Base-by-base conservation (phyloP, 2,113 vertebrate genomes). In the Gadus macrocephalus region DNA sequence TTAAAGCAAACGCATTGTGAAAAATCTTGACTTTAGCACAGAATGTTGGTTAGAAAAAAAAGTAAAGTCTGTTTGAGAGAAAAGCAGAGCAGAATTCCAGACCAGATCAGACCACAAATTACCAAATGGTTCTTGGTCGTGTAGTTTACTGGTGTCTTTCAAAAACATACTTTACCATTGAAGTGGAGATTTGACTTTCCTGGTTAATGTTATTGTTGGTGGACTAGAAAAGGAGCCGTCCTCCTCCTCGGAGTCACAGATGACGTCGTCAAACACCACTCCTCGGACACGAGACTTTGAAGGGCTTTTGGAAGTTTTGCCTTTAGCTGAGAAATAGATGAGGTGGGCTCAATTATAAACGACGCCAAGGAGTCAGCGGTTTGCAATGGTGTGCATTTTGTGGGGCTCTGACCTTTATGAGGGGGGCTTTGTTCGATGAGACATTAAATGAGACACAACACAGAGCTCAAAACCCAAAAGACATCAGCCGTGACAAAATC, bases 221-320 rank as follows among this genome's bases (percentile, higher is more conserved):
- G 80, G 19, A 60, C 81, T 77, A 12, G 78, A 66, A 2, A 64
- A 2, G 1, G 55, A 42, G 1, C 80, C 81, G 3, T 88, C 87
- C 0, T 86, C 87, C 0, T 86, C 84, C 1, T 82, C 83, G n/a
- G 76, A 56, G 49, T 83, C 86, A 15, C 76, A 20, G 5, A 79
- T 0, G 22, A 77, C 73, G 14, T 93, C 92, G 0, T 94, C 84
- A 78, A 91, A 94, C 1, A 89, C 89, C 17, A 94, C 85, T 68
- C 91, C 90, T 89, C 79, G 49, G 5, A 79, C 20, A 12, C 81
- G 20, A 4, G 82, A 70, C 72, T 87, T 90, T 56, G 72, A 6
- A 17, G 62, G 8, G 63, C 79, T 87, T 86, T 94, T 93, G 31
- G 87, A 86, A 22, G 93, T 85, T 68, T 90, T 90, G 89, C 91